Percentiles rank a stretch among this genome's conserved stretches.
Evolutionary conservation across 2,888 invertebrate species (phyloP).

Genomic region (Suillia variegata): DNA sequence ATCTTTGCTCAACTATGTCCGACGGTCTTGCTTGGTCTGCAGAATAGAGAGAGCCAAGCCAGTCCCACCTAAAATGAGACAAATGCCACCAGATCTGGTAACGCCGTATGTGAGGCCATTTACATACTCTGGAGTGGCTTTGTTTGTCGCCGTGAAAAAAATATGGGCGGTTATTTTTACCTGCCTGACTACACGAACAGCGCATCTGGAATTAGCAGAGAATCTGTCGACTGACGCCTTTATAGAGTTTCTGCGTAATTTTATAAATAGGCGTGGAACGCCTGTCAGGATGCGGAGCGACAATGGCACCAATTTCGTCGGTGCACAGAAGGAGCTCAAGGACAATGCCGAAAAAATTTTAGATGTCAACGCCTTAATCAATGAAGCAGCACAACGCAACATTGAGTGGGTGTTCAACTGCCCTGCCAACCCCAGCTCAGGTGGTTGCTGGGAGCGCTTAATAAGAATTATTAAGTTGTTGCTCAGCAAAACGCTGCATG

Average conservation of each 20-base stretch:
- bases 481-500: too few species aligned
- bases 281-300: slow-evolving; percentile 27
- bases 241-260: slow-evolving; percentile 28
- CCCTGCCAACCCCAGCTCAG: too few species aligned
- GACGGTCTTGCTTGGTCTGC: too few species aligned
- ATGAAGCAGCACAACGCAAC: too few species aligned
- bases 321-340: slow-evolving; percentile 15
- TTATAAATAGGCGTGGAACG: slow-evolving; percentile 25
- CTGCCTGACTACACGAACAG: slow-evolving; percentile 17
- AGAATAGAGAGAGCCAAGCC: too few species aligned
- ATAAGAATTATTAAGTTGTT: too few species aligned
- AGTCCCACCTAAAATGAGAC: slow-evolving; percentile 30
- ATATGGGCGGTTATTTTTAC: too few species aligned
- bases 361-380: slow-evolving; percentile 1
- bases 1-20: too few species aligned
- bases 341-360: neutral
- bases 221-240: slow-evolving; percentile 28
- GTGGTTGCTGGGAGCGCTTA: too few species aligned
- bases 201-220: slow-evolving; percentile 25
- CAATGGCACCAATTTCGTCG: slow-evolving; percentile 26
- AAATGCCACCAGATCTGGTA: slow-evolving; percentile 21
- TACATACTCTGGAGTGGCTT: too few species aligned
- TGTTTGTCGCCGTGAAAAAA: too few species aligned
- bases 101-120: slow-evolving; percentile 25
- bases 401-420: too few species aligned